Evolutionary conservation across 2,888 invertebrate species (phyloP).

Genomic region (Zygogramma bicolorata): DNA sequence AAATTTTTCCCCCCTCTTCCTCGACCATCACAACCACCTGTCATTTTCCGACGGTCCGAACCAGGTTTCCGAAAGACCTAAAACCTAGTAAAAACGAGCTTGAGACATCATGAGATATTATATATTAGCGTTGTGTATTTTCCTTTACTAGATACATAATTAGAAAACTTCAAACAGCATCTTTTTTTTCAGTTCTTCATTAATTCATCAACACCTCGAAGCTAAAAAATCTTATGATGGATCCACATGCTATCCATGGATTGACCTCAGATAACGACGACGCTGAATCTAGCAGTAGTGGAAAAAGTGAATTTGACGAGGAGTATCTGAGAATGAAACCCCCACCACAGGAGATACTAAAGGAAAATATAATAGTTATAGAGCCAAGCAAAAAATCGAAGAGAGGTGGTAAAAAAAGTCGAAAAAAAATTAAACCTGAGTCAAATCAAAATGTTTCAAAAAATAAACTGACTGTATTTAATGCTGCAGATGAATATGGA

Average conservation of each 20-base stretch:
- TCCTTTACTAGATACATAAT: no score
- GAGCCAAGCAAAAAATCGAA: not conserved
- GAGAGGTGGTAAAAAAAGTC: not conserved
- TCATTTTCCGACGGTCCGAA: no score
- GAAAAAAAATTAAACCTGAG: not conserved
- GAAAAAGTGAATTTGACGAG: constrained; percentile 40
- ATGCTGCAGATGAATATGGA: not conserved
- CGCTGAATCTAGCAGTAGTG: constrained; percentile 19
- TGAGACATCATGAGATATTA: no score
- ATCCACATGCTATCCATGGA: constrained; percentile 18
- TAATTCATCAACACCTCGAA: not conserved
- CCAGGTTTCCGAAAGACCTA: no score
- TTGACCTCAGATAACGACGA: not conserved
- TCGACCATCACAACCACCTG: no score
- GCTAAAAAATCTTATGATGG: not conserved
- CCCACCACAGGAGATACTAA: constrained; percentile 9
- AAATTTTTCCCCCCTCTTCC: no score
- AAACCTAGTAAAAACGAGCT: no score
- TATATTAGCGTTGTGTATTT: no score
- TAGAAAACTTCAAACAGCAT: no score
- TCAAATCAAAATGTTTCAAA: not conserved
- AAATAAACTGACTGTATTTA: not conserved
- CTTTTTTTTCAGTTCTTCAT: not conserved
- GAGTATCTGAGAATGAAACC: constrained; percentile 32
- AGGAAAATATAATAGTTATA: not conserved